These are phyloP conservation scores for Heliconius ismenius DNA, from an alignment of 2,888 invertebrate genomes.

Conservation along the genomic window DNA sequence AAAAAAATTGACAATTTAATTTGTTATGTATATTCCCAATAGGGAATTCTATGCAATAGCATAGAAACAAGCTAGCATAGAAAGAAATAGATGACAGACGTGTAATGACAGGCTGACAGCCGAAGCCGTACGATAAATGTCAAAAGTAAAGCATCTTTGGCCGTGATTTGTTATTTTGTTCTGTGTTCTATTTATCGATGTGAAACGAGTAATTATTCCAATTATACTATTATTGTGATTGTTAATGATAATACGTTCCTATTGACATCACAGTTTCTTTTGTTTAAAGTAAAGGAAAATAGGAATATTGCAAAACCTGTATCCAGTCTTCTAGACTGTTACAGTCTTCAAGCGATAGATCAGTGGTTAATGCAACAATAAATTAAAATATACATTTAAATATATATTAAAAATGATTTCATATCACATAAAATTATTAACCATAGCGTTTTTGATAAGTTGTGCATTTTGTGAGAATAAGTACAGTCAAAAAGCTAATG, in stretches of 20 bases:
- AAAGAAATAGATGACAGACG: too few species aligned
- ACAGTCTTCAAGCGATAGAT: neutral
- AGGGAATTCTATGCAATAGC: too few species aligned
- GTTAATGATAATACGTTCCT: neutral
- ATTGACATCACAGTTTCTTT: neutral
- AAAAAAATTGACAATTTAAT: too few species aligned
- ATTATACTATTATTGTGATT: neutral
- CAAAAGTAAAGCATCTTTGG: neutral
- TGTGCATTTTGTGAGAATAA: slow-evolving; percentile 79
- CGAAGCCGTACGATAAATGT: neutral
- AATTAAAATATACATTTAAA: neutral
- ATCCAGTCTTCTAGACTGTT: neutral
- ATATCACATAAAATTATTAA: slow-evolving; percentile 26
- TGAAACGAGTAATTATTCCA: neutral
- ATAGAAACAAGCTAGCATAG: too few species aligned
- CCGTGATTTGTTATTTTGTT: neutral
- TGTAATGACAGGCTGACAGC: neutral
- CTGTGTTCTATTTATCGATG: neutral
- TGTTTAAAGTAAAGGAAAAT: neutral
- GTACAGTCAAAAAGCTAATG: slow-evolving; percentile 84
- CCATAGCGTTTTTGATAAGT: slow-evolving; percentile 32
- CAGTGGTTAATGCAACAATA: neutral
- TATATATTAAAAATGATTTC: slow-evolving; percentile 17
- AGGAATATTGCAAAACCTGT: neutral
- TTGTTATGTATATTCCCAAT: too few species aligned